These are phyloP conservation scores for Polypterus bichir DNA, from an alignment of 2,113 vertebrate genomes.

Conservation along the genomic window DNA sequence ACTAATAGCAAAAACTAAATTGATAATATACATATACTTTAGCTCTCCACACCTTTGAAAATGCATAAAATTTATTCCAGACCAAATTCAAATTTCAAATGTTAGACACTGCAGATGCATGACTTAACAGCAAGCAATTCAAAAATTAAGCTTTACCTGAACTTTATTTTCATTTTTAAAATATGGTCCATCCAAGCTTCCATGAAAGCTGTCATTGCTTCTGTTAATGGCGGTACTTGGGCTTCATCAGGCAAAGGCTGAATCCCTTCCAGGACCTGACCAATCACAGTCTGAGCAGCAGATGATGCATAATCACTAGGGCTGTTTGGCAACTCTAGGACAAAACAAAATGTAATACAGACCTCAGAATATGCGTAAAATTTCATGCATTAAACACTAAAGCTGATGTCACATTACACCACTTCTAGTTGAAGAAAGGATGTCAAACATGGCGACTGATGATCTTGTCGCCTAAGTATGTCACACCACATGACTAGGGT, in stretches of 20 bases:
- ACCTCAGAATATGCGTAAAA: background rate
- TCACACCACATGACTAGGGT: no score
- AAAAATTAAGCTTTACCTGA: constrained; percentile 49
- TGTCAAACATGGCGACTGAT: background rate
- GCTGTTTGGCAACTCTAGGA: constrained; percentile 49
- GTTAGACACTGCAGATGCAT: no score
- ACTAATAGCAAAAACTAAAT: no score
- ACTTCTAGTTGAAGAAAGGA: background rate
- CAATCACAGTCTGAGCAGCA: constrained; percentile 60
- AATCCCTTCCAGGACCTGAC: constrained; percentile 61
- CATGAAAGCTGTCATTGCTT: constrained; percentile 63
- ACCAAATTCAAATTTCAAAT: no score
- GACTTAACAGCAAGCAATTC: no score
- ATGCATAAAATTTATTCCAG: no score
- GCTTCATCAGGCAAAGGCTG: constrained; percentile 49
- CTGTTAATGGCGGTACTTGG: constrained; percentile 45
- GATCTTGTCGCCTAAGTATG: background rate
- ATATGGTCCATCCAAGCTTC: constrained; percentile 85
- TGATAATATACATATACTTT: no score
- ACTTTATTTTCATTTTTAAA: constrained; percentile 62
- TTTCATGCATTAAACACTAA: background rate
- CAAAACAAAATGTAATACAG: background rate
- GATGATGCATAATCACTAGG: constrained; percentile 57
- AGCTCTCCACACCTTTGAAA: no score
- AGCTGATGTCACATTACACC: background rate